Percentiles rank a stretch among this genome's conserved stretches.
These are phyloP conservation scores for Chymomyza caudatula DNA, from an alignment of 2,888 invertebrate genomes.

Conservation along the genomic window DNA sequence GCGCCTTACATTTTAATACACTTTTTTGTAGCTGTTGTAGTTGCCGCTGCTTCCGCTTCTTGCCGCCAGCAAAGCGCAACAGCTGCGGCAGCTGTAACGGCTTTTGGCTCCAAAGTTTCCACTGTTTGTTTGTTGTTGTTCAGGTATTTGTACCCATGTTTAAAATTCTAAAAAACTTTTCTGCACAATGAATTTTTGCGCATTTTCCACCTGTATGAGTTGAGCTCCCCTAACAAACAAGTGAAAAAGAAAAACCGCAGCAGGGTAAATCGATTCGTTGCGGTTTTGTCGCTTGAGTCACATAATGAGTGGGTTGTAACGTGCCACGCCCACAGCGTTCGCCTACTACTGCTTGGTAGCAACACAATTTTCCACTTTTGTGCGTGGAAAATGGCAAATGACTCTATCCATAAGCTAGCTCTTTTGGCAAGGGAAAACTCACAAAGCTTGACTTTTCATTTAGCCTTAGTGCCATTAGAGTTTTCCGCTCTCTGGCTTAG, in stretches of 20 bases:
- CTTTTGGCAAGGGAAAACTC: not conserved
- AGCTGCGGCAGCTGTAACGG: slow-evolving; percentile 57
- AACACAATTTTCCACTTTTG: slow-evolving; percentile 34
- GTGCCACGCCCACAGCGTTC: not conserved
- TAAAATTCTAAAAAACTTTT: slow-evolving; percentile 47
- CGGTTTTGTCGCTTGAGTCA: slow-evolving; percentile 50
- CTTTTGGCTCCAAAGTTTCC: not conserved
- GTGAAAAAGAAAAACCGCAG: not conserved
- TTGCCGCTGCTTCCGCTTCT: slow-evolving; percentile 19
- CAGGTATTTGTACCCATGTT: not conserved
- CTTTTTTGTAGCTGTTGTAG: slow-evolving; percentile 44
- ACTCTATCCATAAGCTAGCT: not conserved
- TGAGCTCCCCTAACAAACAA: not conserved
- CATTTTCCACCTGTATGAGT: slow-evolving; percentile 71
- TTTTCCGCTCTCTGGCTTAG: slow-evolving; percentile 44
- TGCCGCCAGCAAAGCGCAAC: slow-evolving; percentile 33
- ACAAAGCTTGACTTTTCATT: slow-evolving; percentile 10
- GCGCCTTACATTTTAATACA: slow-evolving; percentile 65
- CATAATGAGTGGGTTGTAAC: slow-evolving; percentile 39
- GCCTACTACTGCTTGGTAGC: slow-evolving; percentile 11
- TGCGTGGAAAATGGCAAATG: not conserved
- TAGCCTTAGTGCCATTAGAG: slow-evolving; percentile 32
- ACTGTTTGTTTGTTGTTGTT: slow-evolving; percentile 4
- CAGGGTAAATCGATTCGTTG: slow-evolving; percentile 55
- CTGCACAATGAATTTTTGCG: slow-evolving; percentile 73